Evolutionary conservation across 2,797 vertebrate genomes (phyloP).

Genomic region (Amazona ochrocephala): DNA sequence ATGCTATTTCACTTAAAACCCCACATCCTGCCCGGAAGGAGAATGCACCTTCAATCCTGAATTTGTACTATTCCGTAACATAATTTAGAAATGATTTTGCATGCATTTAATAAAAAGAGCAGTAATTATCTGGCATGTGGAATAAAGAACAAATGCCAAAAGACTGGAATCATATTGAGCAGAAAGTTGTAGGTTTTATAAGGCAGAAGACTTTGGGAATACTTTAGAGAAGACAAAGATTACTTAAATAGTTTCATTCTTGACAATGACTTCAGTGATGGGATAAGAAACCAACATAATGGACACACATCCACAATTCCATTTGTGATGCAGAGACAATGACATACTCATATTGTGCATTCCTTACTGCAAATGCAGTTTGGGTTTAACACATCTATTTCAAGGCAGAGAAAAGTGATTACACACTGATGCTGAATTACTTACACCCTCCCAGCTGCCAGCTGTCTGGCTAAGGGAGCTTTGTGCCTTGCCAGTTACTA

Average conservation of each 20-base stretch:
- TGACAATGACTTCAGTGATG: not conserved
- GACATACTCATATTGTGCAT: not conserved
- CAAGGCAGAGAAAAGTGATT: slow-evolving; percentile 14
- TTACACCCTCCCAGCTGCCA: slow-evolving; percentile 43
- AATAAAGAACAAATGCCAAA: not conserved
- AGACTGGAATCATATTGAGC: not conserved
- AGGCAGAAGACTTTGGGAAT: not conserved
- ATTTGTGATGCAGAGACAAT: not conserved
- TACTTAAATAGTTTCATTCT: not conserved
- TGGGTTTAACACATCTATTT: slow-evolving; percentile 39
- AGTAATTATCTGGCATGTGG: not conserved
- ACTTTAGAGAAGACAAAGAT: not conserved
- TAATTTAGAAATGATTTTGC: not conserved
- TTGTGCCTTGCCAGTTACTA: not conserved
- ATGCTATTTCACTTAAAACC: not conserved
- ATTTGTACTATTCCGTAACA: not conserved
- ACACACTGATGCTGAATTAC: slow-evolving; percentile 8
- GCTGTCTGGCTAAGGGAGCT: slow-evolving; percentile 25
- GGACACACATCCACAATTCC: not conserved
- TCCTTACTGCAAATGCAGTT: not conserved
- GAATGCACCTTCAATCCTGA: not conserved
- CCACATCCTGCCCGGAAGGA: not conserved
- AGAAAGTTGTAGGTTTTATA: not conserved
- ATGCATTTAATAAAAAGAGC: not conserved
- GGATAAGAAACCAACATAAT: not conserved